These are phyloP conservation scores for Marmota flaviventris DNA, from an alignment of 2,113 vertebrate species.

Conservation along the genomic window DNA sequence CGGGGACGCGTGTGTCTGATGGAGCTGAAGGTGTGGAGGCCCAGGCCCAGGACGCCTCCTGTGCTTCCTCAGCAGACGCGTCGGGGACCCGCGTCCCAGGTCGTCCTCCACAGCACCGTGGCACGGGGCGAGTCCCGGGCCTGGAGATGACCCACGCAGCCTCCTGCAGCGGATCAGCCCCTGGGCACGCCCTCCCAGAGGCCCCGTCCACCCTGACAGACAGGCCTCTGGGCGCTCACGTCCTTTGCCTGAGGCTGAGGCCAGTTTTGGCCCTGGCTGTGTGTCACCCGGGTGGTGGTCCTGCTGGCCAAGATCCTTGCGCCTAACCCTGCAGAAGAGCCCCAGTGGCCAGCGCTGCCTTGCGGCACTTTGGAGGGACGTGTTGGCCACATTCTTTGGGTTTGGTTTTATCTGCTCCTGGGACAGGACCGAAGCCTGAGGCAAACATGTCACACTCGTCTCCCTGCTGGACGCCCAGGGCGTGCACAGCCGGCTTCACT, in stretches of 20 bases:
- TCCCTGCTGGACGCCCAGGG: accelerated
- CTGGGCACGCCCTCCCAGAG: accelerated
- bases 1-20: neutral
- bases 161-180: neutral
- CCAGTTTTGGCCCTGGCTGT: neutral
- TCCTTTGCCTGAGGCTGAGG: neutral
- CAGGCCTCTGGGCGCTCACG: too few relatives aligned
- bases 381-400: neutral
- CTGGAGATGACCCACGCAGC: accelerated
- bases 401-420: neutral
- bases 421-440: neutral
- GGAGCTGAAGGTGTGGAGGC: neutral
- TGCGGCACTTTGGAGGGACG: too few relatives aligned
- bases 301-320: neutral
- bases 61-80: neutral
- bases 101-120: accelerated
- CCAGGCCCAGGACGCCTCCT: too few relatives aligned
- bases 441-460: neutral
- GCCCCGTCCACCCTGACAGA: neutral
- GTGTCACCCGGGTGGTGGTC: neutral
- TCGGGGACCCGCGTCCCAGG: neutral
- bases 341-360: accelerated
- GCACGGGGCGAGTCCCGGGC: accelerated
- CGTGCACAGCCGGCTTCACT: neutral
- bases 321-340: neutral